Base-by-base conservation (phyloP, 2,797 vertebrate genomes). In the Astyanax mexicanus region DNA sequence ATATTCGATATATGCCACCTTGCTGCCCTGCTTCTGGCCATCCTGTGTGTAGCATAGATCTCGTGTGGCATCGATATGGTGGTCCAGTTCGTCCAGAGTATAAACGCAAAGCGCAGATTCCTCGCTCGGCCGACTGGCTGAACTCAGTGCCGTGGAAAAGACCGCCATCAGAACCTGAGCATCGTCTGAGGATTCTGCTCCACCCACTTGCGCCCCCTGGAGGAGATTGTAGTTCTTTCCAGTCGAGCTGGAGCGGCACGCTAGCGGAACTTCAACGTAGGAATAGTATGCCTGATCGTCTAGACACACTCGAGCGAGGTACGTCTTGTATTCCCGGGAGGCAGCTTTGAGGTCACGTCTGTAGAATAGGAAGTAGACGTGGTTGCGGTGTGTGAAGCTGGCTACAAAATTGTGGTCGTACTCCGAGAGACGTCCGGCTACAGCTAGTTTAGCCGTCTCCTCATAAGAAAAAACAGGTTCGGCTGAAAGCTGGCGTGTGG, bases 351-450 rank as follows among this genome's bases (percentile, higher is more conserved):
- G 93, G 87, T 98, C 96, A 6, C 96, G 93, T 0, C 97, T 94
- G 85, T 96, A 95, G 86, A 98, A 99, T 1, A 99, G 80, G 87
- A 99, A 98, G 88, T 98, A 99, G 61, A 96, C 95, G 0, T 92
- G 95, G 0, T 90, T 84, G 49, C 84, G 91, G 0, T 89, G 92
- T 0, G 91, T 92, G 72, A 99, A 99, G 4, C 94, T 91, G 0
- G 94, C 91, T 68, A 98, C 92, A 47, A 99, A 99, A 79, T 97
- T 95, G 81, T 98, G 97, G 91, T 97, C 96, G 1, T 98, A 99
- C 79, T 98, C 97, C 0, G 97, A 96, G 29, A 98, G 94, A 4
- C 96, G 93, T 3, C 96, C 95, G 0, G 93, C 92, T 58, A 99
- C 96, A 0, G 96, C 95, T 13, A 98, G 84, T 83, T 98, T 98